phyloP scores from a whole-genome alignment of 2,797 vertebrate species.

The Aphelocoma californica region DNA sequence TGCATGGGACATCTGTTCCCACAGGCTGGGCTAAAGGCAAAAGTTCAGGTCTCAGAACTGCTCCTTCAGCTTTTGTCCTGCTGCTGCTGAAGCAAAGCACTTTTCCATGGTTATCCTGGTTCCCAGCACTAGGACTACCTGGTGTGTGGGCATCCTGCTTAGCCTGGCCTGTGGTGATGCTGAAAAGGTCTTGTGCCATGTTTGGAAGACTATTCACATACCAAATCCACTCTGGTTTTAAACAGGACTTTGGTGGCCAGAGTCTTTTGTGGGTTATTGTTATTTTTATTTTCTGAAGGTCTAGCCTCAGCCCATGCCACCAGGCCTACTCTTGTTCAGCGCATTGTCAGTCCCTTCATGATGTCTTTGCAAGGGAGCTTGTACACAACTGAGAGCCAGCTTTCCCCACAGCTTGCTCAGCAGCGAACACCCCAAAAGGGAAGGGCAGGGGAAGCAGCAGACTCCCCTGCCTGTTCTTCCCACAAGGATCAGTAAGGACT shows the following conservation, averaged over 20 bases:
- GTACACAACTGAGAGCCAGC: neutral
- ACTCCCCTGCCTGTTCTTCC: neutral
- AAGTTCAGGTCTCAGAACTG: neutral
- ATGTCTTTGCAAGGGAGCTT: neutral
- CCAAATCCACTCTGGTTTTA: neutral
- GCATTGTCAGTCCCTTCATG: rapidly evolving
- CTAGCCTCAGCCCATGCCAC: neutral
- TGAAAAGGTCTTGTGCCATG: neutral
- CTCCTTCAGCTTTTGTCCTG: neutral
- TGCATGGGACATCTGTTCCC: neutral
- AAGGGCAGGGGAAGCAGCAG: neutral
- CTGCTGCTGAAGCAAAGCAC: neutral
- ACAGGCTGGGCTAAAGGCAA: neutral
- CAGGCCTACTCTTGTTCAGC: neutral
- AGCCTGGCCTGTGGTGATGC: neutral
- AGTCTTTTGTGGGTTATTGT: rapidly evolving
- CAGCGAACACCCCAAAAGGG: neutral
- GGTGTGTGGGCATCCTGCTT: neutral
- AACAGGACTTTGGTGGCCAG: neutral
- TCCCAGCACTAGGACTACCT: neutral
- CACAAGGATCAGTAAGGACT: neutral
- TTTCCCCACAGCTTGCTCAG: neutral
- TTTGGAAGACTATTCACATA: neutral
- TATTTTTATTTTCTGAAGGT: neutral
- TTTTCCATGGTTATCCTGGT: neutral